Evolutionary conservation across 2,797 vertebrate genomes (phyloP).

Genomic region (Crocodylus rhombifer): DNA sequence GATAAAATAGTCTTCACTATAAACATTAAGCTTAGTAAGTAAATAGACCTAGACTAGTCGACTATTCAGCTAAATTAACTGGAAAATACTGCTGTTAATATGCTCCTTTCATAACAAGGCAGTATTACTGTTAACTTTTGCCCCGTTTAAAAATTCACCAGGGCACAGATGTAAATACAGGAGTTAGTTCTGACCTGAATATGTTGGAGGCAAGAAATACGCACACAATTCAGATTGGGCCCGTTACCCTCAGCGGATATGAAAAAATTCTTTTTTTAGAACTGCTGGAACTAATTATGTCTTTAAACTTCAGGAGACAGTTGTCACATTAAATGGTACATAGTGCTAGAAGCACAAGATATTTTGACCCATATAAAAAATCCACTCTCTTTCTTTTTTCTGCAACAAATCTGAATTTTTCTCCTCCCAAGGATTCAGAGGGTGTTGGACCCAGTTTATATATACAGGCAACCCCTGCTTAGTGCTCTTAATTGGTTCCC

Average conservation of each 20-base stretch:
- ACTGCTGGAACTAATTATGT: not conserved
- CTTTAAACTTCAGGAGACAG: not conserved
- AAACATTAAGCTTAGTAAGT: slow-evolving; percentile 11
- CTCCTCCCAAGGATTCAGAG: not conserved
- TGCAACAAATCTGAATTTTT: not conserved
- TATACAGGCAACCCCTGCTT: too few species aligned
- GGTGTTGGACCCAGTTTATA: not conserved
- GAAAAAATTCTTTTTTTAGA: not conserved
- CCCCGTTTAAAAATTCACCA: too few species aligned
- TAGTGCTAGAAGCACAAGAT: not conserved
- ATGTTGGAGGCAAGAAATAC: not conserved
- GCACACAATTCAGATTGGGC: not conserved
- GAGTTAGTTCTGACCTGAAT: not conserved
- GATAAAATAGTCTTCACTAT: slow-evolving; percentile 15
- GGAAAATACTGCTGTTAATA: not conserved
- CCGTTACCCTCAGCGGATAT: not conserved
- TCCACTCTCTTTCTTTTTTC: not conserved
- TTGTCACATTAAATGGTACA: not conserved
- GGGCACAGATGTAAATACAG: too few species aligned
- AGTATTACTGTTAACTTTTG: too few species aligned
- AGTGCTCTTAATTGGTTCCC: too few species aligned
- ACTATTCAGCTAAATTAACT: accelerated
- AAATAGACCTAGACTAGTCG: not conserved
- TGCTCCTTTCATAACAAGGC: not conserved
- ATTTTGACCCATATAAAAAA: not conserved